Percentiles rank a stretch among this genome's conserved stretches.
phyloP scores from a whole-genome alignment of 2,113 vertebrate species.

The Tragelaphus buxtoni region DNA sequence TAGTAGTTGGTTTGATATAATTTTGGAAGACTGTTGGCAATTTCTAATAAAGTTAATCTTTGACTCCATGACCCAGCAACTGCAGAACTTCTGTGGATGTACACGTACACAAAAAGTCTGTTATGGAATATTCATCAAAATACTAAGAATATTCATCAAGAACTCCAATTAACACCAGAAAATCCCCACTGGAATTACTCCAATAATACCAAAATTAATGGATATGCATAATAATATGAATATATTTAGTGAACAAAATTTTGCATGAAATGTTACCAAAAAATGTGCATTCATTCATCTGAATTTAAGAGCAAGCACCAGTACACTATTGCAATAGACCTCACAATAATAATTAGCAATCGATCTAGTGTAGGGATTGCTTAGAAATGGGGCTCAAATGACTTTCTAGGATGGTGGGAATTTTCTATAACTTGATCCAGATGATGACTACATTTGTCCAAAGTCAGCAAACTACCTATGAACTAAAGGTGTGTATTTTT shows the following conservation, averaged over 20 bases:
- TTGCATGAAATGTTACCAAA: background rate
- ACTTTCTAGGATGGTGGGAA: too few species aligned
- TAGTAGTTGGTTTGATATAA: background rate
- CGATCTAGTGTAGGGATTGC: background rate
- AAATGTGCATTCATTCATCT: background rate
- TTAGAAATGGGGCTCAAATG: background rate
- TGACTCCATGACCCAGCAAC: background rate
- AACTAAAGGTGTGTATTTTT: background rate
- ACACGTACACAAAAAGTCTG: background rate
- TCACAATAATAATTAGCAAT: background rate
- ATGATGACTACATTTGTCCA: background rate
- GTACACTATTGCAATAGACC: background rate
- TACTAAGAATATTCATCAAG: background rate
- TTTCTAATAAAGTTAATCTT: background rate
- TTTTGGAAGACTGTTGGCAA: background rate
- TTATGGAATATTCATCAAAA: background rate
- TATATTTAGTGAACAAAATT: background rate
- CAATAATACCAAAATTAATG: background rate
- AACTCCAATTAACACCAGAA: background rate
- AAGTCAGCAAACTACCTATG: background rate
- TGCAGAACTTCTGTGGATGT: background rate
- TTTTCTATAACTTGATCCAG: background rate
- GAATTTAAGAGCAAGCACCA: background rate
- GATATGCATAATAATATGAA: too few species aligned
- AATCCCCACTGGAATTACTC: background rate